Percentiles rank a stretch among this genome's conserved stretches.
Conservation (phyloP, 2,797 vertebrate genomes). For the Hypotaenidia okinawae region DNA sequence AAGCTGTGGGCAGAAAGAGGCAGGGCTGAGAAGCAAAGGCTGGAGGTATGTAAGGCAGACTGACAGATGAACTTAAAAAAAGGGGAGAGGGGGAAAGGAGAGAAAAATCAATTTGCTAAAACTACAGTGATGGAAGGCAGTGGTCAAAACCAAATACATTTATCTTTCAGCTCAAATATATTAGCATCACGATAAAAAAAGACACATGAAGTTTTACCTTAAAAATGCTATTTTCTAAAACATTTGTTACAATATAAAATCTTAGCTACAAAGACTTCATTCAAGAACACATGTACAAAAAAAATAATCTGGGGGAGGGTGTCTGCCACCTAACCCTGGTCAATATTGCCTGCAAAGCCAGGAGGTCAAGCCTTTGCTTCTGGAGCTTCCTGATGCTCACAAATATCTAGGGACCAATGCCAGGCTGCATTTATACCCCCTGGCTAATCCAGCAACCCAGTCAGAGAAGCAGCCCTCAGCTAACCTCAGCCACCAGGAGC, state of each 20-base stretch:
- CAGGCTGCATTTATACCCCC: not conserved
- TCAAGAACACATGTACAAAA: not conserved
- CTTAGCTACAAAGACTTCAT: not conserved
- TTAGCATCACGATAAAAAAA: rapidly evolving
- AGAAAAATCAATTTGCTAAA: not conserved
- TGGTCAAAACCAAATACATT: not conserved
- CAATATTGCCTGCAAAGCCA: not conserved
- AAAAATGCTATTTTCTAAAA: not conserved
- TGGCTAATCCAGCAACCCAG: not conserved
- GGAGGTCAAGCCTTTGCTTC: not conserved
- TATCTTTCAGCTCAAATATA: not conserved
- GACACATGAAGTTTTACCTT: not conserved
- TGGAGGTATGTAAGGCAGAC: not conserved
- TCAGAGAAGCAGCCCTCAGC: not conserved
- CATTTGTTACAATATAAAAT: not conserved
- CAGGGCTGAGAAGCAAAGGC: not conserved
- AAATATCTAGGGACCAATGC: not conserved
- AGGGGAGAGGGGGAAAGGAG: rapidly evolving
- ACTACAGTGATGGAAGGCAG: not conserved
- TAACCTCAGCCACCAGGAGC: not conserved
- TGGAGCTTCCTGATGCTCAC: not conserved
- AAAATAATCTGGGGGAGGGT: no score
- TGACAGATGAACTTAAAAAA: not conserved
- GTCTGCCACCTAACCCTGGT: not conserved
- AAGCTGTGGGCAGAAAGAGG: not conserved